A percentile compares a stretch with the other conserved stretches of the same genome.
Conservation (phyloP, 1,140 invertebrate species). For the Atopsyche davidsoni region DNA sequence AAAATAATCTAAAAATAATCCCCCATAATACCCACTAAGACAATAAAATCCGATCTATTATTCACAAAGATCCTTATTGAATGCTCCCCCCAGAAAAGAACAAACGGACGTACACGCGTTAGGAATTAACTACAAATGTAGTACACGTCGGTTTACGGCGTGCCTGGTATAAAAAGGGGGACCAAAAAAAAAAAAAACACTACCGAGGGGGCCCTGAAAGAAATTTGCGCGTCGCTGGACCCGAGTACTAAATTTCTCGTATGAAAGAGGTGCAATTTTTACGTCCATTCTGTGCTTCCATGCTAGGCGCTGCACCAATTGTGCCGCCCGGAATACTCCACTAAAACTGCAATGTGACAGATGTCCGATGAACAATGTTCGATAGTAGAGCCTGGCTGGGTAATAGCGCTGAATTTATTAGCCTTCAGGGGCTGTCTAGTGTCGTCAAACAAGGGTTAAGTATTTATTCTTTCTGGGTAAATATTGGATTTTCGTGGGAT, state of each 20-base stretch:
- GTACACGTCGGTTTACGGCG: conserved; percentile 18
- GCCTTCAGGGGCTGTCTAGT: too few species aligned
- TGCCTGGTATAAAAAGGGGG: conserved; percentile 1
- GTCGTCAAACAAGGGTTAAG: too few species aligned
- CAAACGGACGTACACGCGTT: conserved; percentile 16
- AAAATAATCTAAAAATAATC: too few species aligned
- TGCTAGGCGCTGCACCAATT: neutral
- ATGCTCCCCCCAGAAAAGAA: neutral
- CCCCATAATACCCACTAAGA: too few species aligned
- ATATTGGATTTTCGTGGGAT: too few species aligned
- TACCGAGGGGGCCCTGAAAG: too few species aligned
- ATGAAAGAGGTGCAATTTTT: conserved; percentile 23
- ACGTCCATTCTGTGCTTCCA: conserved; percentile 14
- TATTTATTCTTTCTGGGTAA: too few species aligned
- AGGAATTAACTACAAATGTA: conserved; percentile 27
- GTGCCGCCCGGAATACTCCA: neutral
- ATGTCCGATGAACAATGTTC: conserved; percentile 23
- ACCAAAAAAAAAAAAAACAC: neutral
- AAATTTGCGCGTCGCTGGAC: conserved; percentile 21
- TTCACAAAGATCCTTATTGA: too few species aligned
- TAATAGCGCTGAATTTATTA: neutral
- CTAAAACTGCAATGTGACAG: conserved; percentile 10
- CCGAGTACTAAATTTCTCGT: conserved; percentile 23
- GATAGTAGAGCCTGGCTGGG: too few species aligned
- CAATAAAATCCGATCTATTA: too few species aligned